Evolutionary conservation across 2,888 invertebrate species (phyloP), one percentile per base, ranked within the genome.

Genomic region (Catocala nupta): DNA sequence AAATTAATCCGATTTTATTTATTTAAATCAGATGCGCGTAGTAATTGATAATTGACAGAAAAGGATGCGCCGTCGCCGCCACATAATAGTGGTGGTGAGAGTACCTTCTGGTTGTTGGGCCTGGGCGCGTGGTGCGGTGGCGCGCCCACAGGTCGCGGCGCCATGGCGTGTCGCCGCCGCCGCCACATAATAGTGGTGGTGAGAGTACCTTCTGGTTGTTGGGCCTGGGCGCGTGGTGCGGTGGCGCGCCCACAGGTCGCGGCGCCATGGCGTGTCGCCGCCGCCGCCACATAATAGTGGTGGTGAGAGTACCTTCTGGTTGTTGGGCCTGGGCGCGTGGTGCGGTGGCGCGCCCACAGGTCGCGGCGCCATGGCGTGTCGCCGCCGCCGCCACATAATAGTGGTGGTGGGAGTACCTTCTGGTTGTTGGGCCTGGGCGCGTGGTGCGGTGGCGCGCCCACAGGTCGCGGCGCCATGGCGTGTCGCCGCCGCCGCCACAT

Each of bases 231-330:
- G 36, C 42, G 47, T 51, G 3, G 52, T 45, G 47, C 55, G 3
- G 52, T 48, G 16, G 39, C 11, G n/a, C 39, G 39, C 53, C 50
- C 0, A 25, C 36, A 9, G 45, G 55, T 12, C 48, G 10, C 63
- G 63, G 47, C 62, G 63, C 12, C 66, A 58, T 55, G 54, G 55
- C 68, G 63, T 76, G 69, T 68, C 80, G 10, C 70, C 68, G 2
- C 63, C 68, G 8, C 55, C 65, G 5, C 33, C 51, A 25, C 25
- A 25, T 25, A 3, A 25, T 25, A 25, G 25, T 12, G 12, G n/a
- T 12, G 5, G 3, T 10, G 9, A 7, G 8, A 16, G 11, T 48
- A 52, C 71, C 66, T 68, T 63, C 50, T 59, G 25, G 25, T 25
- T 25, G 25, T 25, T 25, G 36, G 36, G 8, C 36, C 36, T 39